phyloP scores from a whole-genome alignment of 2,113 vertebrate species.

The Coryphaenoides rupestris region DNA sequence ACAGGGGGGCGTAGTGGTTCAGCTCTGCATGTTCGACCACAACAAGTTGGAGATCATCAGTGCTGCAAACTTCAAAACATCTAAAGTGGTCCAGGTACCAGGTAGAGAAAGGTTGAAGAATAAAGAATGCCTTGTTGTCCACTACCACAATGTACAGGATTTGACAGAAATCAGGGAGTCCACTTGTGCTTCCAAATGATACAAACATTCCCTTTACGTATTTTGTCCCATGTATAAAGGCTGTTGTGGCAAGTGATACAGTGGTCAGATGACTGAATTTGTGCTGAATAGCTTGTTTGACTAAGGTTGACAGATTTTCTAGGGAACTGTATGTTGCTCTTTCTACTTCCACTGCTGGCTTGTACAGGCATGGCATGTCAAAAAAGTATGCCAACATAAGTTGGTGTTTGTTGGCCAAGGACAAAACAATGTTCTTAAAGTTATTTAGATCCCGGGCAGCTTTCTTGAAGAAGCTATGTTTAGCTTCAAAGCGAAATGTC shows the following conservation, averaged over 20 bases:
- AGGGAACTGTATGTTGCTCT: neutral
- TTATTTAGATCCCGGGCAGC: slow-evolving; percentile 13
- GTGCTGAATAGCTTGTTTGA: slow-evolving; percentile 17
- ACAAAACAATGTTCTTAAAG: slow-evolving; percentile 13
- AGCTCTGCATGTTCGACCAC: slow-evolving; percentile 35
- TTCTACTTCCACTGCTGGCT: slow-evolving; percentile 17
- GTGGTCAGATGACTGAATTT: neutral
- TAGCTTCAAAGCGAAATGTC: slow-evolving; percentile 17
- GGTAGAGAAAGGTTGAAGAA: slow-evolving; percentile 18
- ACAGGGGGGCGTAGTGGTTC: slow-evolving; percentile 23
- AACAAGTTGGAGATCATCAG: slow-evolving; percentile 15
- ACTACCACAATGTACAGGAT: slow-evolving; percentile 1
- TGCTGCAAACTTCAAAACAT: slow-evolving; percentile 29
- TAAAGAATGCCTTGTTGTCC: slow-evolving; percentile 14
- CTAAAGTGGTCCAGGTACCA: slow-evolving; percentile 37
- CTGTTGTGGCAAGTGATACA: slow-evolving; percentile 7
- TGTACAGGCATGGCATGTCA: slow-evolving; percentile 6
- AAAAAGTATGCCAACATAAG: slow-evolving; percentile 19
- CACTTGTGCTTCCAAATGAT: slow-evolving; percentile 20
- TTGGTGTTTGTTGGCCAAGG: slow-evolving; percentile 6
- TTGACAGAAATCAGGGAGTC: slow-evolving; percentile 18
- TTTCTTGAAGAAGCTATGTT: slow-evolving; percentile 20
- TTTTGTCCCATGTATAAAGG: slow-evolving; percentile 14
- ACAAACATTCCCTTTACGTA: slow-evolving; percentile 25
- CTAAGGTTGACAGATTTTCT: neutral